phyloP scores from a whole-genome alignment of 2,888 invertebrate species.

The Idaea aversata region DNA sequence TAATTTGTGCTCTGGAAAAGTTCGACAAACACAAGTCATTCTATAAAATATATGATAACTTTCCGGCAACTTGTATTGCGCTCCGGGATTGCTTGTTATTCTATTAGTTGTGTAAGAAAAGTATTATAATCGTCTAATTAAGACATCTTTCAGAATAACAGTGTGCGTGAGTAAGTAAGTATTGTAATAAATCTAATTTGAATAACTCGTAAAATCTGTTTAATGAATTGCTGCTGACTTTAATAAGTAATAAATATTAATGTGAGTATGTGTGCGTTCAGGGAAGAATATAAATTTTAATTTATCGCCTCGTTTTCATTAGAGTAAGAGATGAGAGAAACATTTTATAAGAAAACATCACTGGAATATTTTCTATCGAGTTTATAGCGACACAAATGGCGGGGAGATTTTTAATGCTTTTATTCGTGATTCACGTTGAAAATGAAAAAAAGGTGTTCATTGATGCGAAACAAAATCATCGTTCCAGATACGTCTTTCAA shows the following conservation, averaged over 20 bases:
- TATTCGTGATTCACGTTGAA: conserved; percentile 60
- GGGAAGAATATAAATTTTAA: conserved; percentile 65
- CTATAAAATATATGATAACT: conserved; percentile 75
- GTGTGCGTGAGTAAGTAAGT: conserved; percentile 15
- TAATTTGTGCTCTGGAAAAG: conserved; percentile 74
- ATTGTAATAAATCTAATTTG: conserved; percentile 50
- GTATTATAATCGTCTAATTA: conserved; percentile 47
- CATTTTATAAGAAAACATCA: conserved; percentile 58
- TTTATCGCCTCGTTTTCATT: conserved; percentile 65
- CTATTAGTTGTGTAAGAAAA: conserved; percentile 52
- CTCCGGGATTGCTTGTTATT: conserved; percentile 62
- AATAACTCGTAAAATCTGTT: conserved; percentile 57
- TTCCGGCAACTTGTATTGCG: conserved; percentile 56
- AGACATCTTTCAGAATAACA: conserved; percentile 38
- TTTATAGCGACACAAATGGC: conserved; percentile 51
- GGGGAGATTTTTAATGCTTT: conserved; percentile 61
- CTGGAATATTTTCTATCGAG: conserved; percentile 51
- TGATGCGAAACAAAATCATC: conserved; percentile 70
- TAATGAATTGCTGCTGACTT: conserved; percentile 62
- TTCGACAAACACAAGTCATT: conserved; percentile 70
- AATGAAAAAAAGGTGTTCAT: conserved; percentile 71
- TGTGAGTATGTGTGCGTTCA: conserved; percentile 46
- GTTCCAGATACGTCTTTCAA: conserved; percentile 65
- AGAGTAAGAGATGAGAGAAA: conserved; percentile 58
- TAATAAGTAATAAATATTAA: conserved; percentile 67